Base-by-base conservation (phyloP, 1,140 invertebrate species). In the Tetramorium parvispinum region DNA sequence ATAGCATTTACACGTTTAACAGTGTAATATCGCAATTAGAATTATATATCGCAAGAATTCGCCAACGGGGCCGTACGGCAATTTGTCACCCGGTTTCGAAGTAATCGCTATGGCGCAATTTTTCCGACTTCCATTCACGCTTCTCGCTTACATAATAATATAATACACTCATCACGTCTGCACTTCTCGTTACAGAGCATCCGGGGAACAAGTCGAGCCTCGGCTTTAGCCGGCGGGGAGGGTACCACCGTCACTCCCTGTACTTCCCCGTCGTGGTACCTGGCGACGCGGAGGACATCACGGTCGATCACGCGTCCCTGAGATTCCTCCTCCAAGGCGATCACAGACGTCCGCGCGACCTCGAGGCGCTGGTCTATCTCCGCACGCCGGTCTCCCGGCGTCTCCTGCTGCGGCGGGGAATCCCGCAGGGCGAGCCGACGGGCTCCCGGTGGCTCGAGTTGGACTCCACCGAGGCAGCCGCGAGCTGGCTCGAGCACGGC, bases 401-500 rank as follows among this genome's bases (percentile, higher is more conserved):
- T 59, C 79, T 83, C 1, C 53, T 83, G 40, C 37, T 71, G 0
- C 85, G 66, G 4, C 46, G 49, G 32, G 89, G 21, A 57, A 37
- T 89, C n/a, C 70, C 77, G 21, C 66, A 57, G 6, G 13, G 59
- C 3, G 40, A 78, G 21, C 37, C 79, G 21, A 21, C 63, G 32
- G 82, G 85, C 10, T 59, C 93, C 0, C 87, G 88, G 75, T 96
- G 96, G 96, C 92, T 96, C 7, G 96, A 96, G 85, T 93, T 96
- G 6, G 96, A 97, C 88, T 94, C 96, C 0, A 96, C 96, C 0
- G 91, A 92, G 73, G 95, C 95, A 0, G 95, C 95, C n/a, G 88
- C 93, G 73, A 87, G 89, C 13, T 96, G 96, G 96, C 57, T 96
- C n/a, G 92, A 92, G 3, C 88, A 92, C 1, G 93, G 91, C 13